Conservation (phyloP, 2,888 invertebrate species). For the Venustoraphidia nigricollis region DNA sequence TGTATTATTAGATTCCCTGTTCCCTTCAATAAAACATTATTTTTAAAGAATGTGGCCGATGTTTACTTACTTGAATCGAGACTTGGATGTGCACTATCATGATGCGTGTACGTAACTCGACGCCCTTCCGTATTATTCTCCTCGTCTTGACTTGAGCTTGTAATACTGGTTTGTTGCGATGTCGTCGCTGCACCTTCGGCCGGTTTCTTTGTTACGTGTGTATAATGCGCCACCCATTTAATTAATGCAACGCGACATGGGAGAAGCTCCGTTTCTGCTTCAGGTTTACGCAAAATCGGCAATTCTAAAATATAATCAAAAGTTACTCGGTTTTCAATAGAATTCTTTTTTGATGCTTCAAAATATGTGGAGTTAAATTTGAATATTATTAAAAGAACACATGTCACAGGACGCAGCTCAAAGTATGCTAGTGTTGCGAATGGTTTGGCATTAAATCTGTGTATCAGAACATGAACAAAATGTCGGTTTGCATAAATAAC, state of each 20-base stretch:
- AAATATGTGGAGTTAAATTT: too few species aligned
- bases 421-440: background rate
- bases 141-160: constrained; percentile 25
- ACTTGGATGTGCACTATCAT: constrained; percentile 41
- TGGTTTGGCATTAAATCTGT: too few species aligned
- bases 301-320: constrained; percentile 35
- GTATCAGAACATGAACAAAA: too few species aligned
- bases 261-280: constrained; percentile 49
- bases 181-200: constrained; percentile 26
- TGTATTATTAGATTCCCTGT: too few species aligned
- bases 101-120: constrained; percentile 24
- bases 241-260: constrained; percentile 71
- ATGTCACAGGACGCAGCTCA: too few species aligned
- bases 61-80: constrained; percentile 39
- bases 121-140: constrained; percentile 23
- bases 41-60: background rate
- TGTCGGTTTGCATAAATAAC: too few species aligned
- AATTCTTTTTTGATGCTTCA: too few species aligned
- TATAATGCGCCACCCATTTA: constrained; percentile 78
- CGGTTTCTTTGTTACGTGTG: constrained; percentile 55
- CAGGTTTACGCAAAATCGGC: constrained; percentile 56
- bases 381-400: too few species aligned
- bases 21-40: too few species aligned
- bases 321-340: background rate
- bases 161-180: background rate